phyloP scores from a whole-genome alignment of 2,888 invertebrate genomes.

The Ectemnius cavifrons region DNA sequence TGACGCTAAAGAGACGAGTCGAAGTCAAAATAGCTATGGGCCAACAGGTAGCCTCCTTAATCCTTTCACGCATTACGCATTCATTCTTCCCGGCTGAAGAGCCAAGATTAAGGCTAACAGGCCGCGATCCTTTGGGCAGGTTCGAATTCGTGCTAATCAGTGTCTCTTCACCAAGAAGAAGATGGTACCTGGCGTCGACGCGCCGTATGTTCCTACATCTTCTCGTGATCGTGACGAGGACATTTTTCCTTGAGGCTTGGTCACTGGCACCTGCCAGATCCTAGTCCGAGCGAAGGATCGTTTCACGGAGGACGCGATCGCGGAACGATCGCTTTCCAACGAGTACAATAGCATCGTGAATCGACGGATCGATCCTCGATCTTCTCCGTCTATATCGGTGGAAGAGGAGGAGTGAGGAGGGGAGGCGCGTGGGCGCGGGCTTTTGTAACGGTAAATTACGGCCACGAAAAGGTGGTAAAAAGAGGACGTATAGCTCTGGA shows the following conservation, averaged over 20 bases:
- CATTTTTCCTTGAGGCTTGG: slow-evolving; percentile 32
- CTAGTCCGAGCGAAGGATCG: slow-evolving; percentile 17
- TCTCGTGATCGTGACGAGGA: slow-evolving; percentile 42
- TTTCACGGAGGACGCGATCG: slow-evolving; percentile 23
- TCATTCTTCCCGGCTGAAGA: slow-evolving; percentile 17
- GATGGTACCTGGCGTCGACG: slow-evolving; percentile 2
- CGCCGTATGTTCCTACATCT: slow-evolving; percentile 10
- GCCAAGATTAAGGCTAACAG: slow-evolving; percentile 32
- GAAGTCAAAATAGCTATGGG: slow-evolving; percentile 37
- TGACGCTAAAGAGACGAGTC: slow-evolving; percentile 35
- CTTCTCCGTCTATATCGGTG: slow-evolving; percentile 19
- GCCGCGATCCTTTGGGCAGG: slow-evolving; percentile 28
- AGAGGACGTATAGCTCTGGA: slow-evolving; percentile 52
- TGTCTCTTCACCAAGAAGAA: slow-evolving; percentile 28
- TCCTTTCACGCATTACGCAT: slow-evolving; percentile 22
- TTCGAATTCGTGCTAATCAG: slow-evolving; percentile 44
- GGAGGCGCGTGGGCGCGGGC: slow-evolving; percentile 55
- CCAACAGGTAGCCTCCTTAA: slow-evolving; percentile 37
- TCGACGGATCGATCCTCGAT: slow-evolving; percentile 61
- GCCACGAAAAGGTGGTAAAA: slow-evolving; percentile 62
- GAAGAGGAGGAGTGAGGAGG: neutral
- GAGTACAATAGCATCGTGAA: slow-evolving; percentile 55
- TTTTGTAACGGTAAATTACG: slow-evolving; percentile 61
- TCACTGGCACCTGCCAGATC: slow-evolving; percentile 53
- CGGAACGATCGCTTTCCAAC: slow-evolving; percentile 17